Evolutionary conservation across 2,113 vertebrate genomes (phyloP).

Genomic region (Pteropus alecto): DNA sequence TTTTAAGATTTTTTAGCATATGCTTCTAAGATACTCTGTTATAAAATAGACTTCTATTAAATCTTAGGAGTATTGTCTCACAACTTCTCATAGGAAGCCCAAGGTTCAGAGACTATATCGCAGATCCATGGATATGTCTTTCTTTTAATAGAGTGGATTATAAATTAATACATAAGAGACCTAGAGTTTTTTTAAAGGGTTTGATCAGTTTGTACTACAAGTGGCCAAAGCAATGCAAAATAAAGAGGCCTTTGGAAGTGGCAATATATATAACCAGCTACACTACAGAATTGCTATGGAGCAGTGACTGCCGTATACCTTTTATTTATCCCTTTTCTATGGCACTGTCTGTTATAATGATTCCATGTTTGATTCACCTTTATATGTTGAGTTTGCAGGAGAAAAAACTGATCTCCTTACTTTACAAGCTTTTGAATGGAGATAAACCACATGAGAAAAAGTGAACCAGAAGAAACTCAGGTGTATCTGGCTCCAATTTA

Average conservation of each 20-base stretch:
- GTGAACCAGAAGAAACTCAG: not conserved
- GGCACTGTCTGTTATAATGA: not conserved
- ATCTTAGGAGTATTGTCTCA: not conserved
- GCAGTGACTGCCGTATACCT: rapidly evolving
- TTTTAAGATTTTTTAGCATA: not conserved
- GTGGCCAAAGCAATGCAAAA: not conserved
- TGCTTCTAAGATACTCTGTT: not conserved
- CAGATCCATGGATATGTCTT: not conserved
- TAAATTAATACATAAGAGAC: not conserved
- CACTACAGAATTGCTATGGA: not conserved
- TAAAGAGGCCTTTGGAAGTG: not conserved
- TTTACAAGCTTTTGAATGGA: not conserved
- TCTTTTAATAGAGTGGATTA: not conserved
- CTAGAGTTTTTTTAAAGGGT: not conserved
- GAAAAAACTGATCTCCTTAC: not conserved
- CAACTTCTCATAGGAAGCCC: not conserved
- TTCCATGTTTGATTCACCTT: not conserved
- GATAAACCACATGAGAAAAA: not conserved
- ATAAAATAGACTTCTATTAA: not conserved
- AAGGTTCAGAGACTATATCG: not conserved
- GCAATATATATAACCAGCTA: not conserved
- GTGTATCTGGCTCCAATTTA: not conserved
- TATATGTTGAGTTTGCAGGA: not conserved
- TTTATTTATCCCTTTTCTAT: not conserved
- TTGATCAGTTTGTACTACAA: not conserved